Percentiles rank a stretch among this genome's conserved stretches.
Conservation (phyloP, 2,113 vertebrate species). For the Grammatotria lemairii region DNA sequence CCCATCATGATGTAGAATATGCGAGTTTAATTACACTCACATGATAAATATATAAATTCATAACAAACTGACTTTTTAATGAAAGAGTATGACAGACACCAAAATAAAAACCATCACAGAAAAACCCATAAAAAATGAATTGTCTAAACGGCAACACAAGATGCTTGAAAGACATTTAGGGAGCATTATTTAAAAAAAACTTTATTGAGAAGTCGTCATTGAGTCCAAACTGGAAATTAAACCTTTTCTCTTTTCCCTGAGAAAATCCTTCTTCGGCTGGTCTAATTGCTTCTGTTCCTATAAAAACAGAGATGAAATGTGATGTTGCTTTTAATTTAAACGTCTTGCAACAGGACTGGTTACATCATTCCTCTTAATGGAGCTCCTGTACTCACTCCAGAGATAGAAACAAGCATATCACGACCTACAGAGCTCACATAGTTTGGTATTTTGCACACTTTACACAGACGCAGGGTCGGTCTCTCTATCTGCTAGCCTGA, state of each 20-base stretch:
- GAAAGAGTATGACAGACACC: neutral
- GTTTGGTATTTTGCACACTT: neutral
- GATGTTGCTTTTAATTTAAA: neutral
- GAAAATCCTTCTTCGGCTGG: neutral
- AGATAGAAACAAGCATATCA: neutral
- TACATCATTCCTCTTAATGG: neutral
- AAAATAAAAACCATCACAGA: neutral
- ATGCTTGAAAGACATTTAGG: neutral
- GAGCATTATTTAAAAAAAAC: neutral
- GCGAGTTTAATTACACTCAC: accelerated
- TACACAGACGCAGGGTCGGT: neutral
- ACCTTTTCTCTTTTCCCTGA: neutral
- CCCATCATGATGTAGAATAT: neutral
- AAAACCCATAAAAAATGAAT: accelerated
- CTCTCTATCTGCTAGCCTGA: neutral
- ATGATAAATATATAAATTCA: neutral
- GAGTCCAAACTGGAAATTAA: neutral
- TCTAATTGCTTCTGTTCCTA: neutral
- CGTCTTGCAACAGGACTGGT: neutral
- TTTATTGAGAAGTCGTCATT: neutral
- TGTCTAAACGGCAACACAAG: neutral
- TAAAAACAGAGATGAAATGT: neutral
- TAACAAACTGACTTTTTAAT: neutral
- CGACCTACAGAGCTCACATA: neutral
- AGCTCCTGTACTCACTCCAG: neutral